Base-by-base conservation (phyloP, 2,888 invertebrate species). In the Habrosyne pyritoides region DNA sequence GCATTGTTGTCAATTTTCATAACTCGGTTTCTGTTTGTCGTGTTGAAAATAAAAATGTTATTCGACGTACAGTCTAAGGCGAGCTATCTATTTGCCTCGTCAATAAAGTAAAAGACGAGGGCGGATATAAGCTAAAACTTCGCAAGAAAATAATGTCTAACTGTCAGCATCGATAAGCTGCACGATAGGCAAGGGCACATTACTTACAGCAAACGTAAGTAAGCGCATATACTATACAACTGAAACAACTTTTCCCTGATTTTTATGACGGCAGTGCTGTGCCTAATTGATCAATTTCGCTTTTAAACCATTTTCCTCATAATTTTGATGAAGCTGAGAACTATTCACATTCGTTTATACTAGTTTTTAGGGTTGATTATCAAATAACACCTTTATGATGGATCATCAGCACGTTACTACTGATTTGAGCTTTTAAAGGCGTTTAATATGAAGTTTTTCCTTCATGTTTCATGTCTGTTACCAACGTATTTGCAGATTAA, bases 401-500 rank as follows among this genome's bases (percentile, higher is more conserved):
- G n/a, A n/a, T n/a, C n/a, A n/a, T n/a, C n/a, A n/a, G n/a, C n/a
- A n/a, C n/a, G n/a, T n/a, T n/a, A n/a, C n/a, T n/a, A n/a, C n/a
- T n/a, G n/a, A n/a, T n/a, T n/a, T n/a, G n/a, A n/a, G n/a, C n/a
- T n/a, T n/a, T n/a, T n/a, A n/a, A n/a, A n/a, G n/a, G n/a, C n/a
- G n/a, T n/a, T n/a, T 10, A 28, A 28, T n/a, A 21, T 24, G 24
- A 22, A 48, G 26, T 24, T 24, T 22, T 4, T 22, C 24, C 7
- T 48, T 49, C 18, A 49, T 18, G 18, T 49, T 26, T 26, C 10
- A 14, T 10, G 14, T 28, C 18, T 28, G 14, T 5, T 46, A 24
- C 18, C 36, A 36, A 26, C 56, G 64, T 75, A 74, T 79, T 79
- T 75, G 71, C 66, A 75, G 71, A 81, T 83, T 77, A 78, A 77